Percentiles rank a stretch among this genome's conserved stretches.
Evolutionary conservation across 2,888 invertebrate species (phyloP).

Genomic region (Julus scanicus): DNA sequence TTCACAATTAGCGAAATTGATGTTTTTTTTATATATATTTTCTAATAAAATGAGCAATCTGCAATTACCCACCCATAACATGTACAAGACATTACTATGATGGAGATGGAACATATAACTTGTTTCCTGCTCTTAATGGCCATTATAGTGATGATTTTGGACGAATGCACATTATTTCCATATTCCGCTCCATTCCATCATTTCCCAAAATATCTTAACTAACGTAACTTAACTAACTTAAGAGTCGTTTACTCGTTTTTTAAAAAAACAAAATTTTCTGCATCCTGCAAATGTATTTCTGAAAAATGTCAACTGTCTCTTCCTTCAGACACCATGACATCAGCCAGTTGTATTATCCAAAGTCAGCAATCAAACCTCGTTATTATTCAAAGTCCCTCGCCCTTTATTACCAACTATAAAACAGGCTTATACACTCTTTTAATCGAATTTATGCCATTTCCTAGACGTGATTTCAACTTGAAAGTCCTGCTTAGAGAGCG

Average conservation of each 20-base stretch:
- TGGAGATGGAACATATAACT: neutral
- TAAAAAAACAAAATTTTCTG: neutral
- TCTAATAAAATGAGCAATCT: neutral
- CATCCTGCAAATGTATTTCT: neutral
- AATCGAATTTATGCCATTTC: constrained; percentile 6
- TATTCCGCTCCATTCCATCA: neutral
- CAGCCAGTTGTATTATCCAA: neutral
- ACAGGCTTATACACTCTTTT: constrained; percentile 11
- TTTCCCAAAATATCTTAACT: neutral
- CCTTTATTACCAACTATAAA: constrained; percentile 40
- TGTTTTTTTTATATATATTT: neutral
- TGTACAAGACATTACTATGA: neutral
- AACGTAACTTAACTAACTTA: too few relatives aligned
- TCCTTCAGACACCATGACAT: neutral
- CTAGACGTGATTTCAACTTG: neutral
- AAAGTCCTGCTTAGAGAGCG: neutral
- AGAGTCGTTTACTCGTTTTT: neutral
- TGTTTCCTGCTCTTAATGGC: neutral
- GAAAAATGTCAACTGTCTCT: neutral
- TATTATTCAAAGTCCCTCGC: constrained; percentile 39
- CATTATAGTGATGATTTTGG: neutral
- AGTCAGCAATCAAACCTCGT: constrained; percentile 22
- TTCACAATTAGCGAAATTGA: neutral
- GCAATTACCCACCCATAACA: neutral
- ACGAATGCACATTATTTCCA: neutral